A percentile compares a stretch with the other conserved stretches of the same genome.
Evolutionary conservation across 2,888 invertebrate species (phyloP).

Genomic region (Omphaloscelis lunosa): DNA sequence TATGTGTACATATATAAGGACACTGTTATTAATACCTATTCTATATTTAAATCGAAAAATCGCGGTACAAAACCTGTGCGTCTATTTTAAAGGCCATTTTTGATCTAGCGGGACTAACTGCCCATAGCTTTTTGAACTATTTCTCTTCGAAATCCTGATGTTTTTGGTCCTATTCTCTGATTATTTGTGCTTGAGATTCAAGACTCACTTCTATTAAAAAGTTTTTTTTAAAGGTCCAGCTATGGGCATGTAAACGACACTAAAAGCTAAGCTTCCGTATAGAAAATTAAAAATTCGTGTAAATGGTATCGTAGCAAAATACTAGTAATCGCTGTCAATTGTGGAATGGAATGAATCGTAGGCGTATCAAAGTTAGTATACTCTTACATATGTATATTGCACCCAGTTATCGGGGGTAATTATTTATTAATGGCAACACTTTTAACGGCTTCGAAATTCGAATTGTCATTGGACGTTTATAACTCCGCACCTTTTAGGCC

Average conservation of each 20-base stretch:
- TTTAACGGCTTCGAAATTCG: constrained; percentile 54
- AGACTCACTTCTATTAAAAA: constrained; percentile 7
- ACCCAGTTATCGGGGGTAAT: constrained; percentile 53
- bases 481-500: constrained; percentile 68
- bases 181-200: constrained; percentile 60
- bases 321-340: constrained; percentile 75
- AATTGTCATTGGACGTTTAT: constrained; percentile 63
- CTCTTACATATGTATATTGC: constrained; percentile 69
- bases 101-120: constrained; percentile 73
- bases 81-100: constrained; percentile 70
- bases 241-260: constrained; percentile 69
- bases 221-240: constrained; percentile 19
- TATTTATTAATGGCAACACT: constrained; percentile 63
- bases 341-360: constrained; percentile 84
- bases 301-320: constrained; percentile 87
- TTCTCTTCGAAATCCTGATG: constrained; percentile 25
- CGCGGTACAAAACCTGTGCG: constrained; percentile 73
- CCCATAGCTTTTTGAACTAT: constrained; percentile 64
- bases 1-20: constrained; percentile 72
- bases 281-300: constrained; percentile 78
- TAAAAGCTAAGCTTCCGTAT: constrained; percentile 83
- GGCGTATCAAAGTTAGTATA: constrained; percentile 81
- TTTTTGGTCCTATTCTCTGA: constrained; percentile 44
- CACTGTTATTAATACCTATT: constrained; percentile 72
- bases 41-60: constrained; percentile 69